These are phyloP conservation scores for Pluvianellus socialis DNA, from an alignment of 2,113 vertebrate species.

Conservation along the genomic window DNA sequence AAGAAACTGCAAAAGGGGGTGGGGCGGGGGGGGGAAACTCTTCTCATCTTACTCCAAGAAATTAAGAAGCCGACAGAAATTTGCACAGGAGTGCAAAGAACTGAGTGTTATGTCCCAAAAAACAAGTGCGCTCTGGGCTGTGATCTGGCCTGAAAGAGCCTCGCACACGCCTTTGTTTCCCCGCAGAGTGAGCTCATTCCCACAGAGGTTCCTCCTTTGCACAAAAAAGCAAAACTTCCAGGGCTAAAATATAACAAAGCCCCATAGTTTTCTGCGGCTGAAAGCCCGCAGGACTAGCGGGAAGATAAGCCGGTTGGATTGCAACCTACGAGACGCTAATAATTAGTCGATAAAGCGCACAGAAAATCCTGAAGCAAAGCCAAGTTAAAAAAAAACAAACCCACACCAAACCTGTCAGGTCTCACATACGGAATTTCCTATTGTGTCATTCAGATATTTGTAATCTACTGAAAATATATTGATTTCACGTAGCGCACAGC, in stretches of 20 bases:
- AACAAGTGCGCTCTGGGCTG: not conserved
- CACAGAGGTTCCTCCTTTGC: not conserved
- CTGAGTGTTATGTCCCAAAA: not conserved
- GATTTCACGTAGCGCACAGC: not conserved
- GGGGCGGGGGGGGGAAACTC: not conserved
- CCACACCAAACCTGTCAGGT: not conserved
- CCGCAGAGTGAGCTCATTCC: not conserved
- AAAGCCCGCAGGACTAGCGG: not conserved
- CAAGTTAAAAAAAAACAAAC: not conserved
- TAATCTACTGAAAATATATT: not conserved
- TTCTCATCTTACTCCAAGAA: not conserved
- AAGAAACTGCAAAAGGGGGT: not conserved
- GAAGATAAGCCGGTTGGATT: not conserved
- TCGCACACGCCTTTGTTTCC: slow-evolving; percentile 3
- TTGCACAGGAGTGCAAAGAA: not conserved
- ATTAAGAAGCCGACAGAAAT: not conserved
- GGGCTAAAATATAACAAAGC: slow-evolving; percentile 14
- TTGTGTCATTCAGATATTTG: not conserved
- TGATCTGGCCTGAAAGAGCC: not conserved
- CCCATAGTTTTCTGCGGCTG: not conserved
- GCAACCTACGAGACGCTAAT: not conserved
- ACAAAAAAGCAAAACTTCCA: not conserved
- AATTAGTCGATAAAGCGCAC: not conserved
- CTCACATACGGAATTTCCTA: not conserved
- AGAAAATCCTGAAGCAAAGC: not conserved